Evolutionary conservation across 2,888 invertebrate genomes (phyloP).

Genomic region (Cheilosia vernalis): DNA sequence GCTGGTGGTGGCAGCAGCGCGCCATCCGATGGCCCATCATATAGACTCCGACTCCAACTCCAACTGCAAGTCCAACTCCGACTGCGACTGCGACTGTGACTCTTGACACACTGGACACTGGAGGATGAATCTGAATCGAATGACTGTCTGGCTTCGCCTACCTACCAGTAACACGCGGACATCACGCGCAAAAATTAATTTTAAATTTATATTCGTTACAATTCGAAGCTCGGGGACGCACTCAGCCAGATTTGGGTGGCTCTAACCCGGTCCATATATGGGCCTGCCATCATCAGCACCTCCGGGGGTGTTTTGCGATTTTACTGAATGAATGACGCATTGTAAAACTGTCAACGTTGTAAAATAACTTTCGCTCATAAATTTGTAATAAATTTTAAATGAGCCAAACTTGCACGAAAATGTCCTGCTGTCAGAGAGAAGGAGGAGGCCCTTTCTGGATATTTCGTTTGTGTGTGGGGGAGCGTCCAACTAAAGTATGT

Average conservation of each 20-base stretch:
- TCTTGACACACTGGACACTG: constrained; percentile 2
- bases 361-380: constrained; percentile 75
- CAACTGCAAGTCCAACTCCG: too few species aligned
- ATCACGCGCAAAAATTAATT: constrained; percentile 65
- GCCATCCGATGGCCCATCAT: constrained; percentile 32
- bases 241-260: background rate
- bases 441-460: background rate
- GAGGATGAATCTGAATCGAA: constrained; percentile 64
- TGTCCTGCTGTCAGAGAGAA: constrained; percentile 5
- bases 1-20: constrained; percentile 38
- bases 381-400: constrained; percentile 74
- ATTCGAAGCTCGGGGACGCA: background rate
- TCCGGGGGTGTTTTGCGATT: constrained; percentile 42
- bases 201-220: constrained; percentile 68
- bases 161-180: constrained; percentile 3
- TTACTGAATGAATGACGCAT: constrained; percentile 67
- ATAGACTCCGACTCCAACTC: constrained; percentile 20
- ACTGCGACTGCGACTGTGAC: background rate
- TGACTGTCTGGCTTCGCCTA: constrained; percentile 54
- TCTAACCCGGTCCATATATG: background rate
- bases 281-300: constrained; percentile 10
- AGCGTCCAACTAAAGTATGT: constrained; percentile 50
- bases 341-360: constrained; percentile 74
- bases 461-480: background rate
- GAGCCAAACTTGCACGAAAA: constrained; percentile 64